phyloP scores from a whole-genome alignment of 2,113 vertebrate species.

The Peucedramus taeniatus region DNA sequence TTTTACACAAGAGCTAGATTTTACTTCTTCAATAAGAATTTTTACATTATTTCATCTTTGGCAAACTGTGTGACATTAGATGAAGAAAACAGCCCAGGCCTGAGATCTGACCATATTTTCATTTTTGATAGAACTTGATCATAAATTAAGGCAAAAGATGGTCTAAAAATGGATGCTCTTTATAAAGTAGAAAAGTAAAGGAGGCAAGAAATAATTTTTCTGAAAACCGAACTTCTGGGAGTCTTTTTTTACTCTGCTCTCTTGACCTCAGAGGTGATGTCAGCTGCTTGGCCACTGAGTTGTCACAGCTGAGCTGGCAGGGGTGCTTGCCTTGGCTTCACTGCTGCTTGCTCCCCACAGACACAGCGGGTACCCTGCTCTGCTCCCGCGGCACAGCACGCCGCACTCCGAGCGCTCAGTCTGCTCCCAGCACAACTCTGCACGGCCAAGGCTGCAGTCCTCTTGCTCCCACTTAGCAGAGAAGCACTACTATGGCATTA shows the following conservation, averaged over 20 bases:
- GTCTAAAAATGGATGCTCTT: neutral
- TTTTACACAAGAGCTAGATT: neutral
- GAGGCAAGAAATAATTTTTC: neutral
- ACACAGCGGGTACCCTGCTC: neutral
- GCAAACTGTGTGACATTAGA: neutral
- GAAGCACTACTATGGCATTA: neutral
- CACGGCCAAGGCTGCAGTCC: neutral
- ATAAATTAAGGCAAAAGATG: neutral
- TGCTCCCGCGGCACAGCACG: fast-evolving
- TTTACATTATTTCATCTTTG: neutral
- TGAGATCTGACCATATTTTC: neutral
- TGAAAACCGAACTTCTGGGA: neutral
- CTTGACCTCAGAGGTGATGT: neutral
- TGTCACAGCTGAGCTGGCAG: neutral
- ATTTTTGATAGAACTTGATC: neutral
- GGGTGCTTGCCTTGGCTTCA: fast-evolving
- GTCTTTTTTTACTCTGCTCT: neutral
- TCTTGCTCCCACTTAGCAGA: neutral
- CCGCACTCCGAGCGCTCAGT: neutral
- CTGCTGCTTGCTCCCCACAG: neutral
- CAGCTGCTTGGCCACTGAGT: neutral
- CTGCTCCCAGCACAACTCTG: neutral
- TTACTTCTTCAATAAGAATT: neutral
- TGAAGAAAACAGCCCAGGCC: neutral
- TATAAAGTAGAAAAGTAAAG: neutral